These are phyloP conservation scores for Eubasilissa regina DNA, from an alignment of 1,140 invertebrate species.

Conservation along the genomic window DNA sequence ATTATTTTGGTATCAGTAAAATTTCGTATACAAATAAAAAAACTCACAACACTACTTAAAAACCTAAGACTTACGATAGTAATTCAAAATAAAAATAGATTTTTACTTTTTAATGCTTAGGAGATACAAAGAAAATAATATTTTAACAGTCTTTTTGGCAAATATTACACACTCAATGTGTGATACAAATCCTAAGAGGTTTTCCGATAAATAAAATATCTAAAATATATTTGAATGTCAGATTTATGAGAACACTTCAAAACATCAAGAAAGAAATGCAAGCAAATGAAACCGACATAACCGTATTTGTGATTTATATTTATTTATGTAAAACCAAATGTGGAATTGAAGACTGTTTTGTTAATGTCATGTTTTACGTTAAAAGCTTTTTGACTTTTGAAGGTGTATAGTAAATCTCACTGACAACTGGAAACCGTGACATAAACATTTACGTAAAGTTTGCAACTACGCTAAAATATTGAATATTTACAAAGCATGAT, in stretches of 20 bases:
- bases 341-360: background rate
- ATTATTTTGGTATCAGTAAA: conserved; percentile 44
- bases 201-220: conserved; percentile 40
- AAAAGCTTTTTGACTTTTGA: no score
- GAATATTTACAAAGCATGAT: conserved; percentile 35
- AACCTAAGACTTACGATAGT: conserved; percentile 35
- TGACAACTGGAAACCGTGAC: background rate
- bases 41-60: conserved; percentile 46
- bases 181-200: conserved; percentile 44
- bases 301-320: background rate
- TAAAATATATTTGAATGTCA: background rate
- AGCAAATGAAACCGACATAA: no score
- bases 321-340: background rate
- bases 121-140: conserved; percentile 56
- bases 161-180: conserved; percentile 57
- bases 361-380: no score
- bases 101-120: conserved; percentile 38
- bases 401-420: no score
- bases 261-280: background rate
- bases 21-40: conserved; percentile 52
- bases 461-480: conserved; percentile 27
- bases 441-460: conserved; percentile 13
- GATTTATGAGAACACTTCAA: background rate
- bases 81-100: conserved; percentile 49
- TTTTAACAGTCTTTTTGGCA: conserved; percentile 60